Evolutionary conservation across 2,888 invertebrate genomes (phyloP).

Genomic region (Nesidiocoris tenuis): DNA sequence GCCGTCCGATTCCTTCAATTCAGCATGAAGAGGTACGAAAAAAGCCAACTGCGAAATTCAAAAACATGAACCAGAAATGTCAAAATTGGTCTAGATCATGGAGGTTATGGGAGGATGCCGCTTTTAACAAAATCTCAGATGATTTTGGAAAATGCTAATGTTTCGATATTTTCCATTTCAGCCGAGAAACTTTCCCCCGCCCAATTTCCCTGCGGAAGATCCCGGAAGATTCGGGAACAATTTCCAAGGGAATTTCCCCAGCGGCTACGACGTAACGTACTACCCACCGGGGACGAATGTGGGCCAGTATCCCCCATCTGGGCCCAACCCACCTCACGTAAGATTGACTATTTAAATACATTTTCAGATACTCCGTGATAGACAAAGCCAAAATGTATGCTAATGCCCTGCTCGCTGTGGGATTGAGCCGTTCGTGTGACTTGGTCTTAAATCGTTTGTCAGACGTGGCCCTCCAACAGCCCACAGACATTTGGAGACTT

Average conservation of each 20-base stretch:
- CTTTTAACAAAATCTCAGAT: neutral
- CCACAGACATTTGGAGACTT: too few species aligned
- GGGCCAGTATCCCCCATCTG: neutral
- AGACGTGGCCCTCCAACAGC: too few species aligned
- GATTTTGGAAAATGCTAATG: neutral
- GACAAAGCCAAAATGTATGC: neutral
- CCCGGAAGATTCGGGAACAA: conserved; percentile 21
- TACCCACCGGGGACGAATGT: conserved; percentile 5
- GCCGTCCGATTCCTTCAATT: neutral
- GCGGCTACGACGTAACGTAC: conserved; percentile 5
- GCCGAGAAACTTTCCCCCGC: conserved; percentile 2
- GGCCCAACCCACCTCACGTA: conserved; percentile 21
- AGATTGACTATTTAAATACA: neutral
- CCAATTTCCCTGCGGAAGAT: conserved; percentile 7
- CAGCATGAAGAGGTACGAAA: neutral
- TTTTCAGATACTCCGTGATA: neutral
- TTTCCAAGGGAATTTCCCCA: conserved; percentile 14
- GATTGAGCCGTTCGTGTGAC: too few species aligned
- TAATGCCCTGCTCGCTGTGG: too few species aligned
- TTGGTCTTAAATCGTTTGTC: too few species aligned
- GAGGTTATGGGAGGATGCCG: too few species aligned
- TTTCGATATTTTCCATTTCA: conserved; percentile 1
- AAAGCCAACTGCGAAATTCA: too few species aligned
- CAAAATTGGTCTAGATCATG: neutral
- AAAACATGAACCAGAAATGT: neutral